Base-by-base conservation (phyloP, 2,113 vertebrate genomes). In the Salvelinus fontinalis region DNA sequence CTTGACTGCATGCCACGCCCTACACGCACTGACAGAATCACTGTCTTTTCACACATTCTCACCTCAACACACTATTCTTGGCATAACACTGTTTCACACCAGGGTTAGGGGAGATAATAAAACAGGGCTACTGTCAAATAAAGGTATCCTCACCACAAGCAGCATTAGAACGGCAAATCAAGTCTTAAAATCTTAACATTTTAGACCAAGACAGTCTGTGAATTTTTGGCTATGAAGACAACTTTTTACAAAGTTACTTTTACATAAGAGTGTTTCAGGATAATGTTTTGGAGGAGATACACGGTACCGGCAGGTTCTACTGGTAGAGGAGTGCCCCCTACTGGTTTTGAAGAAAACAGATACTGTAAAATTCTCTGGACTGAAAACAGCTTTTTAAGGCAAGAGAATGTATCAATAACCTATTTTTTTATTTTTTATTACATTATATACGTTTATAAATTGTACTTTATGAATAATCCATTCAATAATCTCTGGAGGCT, bases 261-360 rank as follows among this genome's bases (percentile, higher is more conserved):
- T 31, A 31, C 26, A 27, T 67, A 4, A 27, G 6, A 24, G 2
- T 73, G 57, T 9, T 65, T 66, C 39, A 34, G 18, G n/a, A 22
- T 44, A 74, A 3, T 59, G 68, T 75, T 62, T 81, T 80, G 70
- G 67, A 13, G 22, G 22, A 12, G 64, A 27, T 64, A 9, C 70
- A 27, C 14, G 5, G 27, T 2, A 24, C 39, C 27, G 48, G 39
- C 59, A 67, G 11, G 7, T 31, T 87, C 80, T 79, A 66, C 79
- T 92, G 83, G 87, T 89, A 79, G 73, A 83, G 80, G 83, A 91
- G 83, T 92, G 91, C 85, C 92, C 87, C 89, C 91, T 91, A 79
- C 80, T 90, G 92, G 85, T 70, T 20, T 67, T 18, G 54, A 27
- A 77, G 29, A 57, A 16, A 71, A 73, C 26, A 44, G 8, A 69